A percentile compares a stretch with the other conserved stretches of the same genome.
Evolutionary conservation across 2,113 vertebrate species (phyloP).

Genomic region (Zosterops hypoxanthus): DNA sequence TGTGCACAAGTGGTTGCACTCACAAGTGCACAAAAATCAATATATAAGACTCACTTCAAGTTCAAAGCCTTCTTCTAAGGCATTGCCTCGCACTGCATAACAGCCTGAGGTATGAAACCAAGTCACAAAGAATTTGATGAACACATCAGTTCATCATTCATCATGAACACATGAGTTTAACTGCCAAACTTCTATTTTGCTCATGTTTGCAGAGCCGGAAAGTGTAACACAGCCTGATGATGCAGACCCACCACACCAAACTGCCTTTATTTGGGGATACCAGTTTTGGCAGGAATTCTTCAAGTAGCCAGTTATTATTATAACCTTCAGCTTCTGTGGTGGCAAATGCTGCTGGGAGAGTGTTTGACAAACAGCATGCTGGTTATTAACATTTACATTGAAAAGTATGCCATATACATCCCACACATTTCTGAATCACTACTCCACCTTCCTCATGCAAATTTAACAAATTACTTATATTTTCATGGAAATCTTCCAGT

Average conservation of each 20-base stretch:
- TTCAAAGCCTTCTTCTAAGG: neutral
- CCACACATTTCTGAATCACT: neutral
- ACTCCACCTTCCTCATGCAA: neutral
- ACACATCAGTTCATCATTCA: neutral
- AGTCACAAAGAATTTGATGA: neutral
- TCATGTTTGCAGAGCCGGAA: neutral
- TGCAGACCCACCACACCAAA: neutral
- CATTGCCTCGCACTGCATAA: neutral
- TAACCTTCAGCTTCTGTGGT: neutral
- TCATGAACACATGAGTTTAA: neutral
- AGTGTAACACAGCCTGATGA: neutral
- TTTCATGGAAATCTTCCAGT: neutral
- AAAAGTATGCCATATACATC: neutral
- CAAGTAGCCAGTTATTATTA: neutral
- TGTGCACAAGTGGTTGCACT: neutral
- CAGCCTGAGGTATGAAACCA: neutral
- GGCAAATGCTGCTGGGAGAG: neutral
- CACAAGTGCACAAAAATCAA: neutral
- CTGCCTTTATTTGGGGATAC: neutral
- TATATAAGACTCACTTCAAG: neutral
- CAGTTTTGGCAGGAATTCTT: neutral
- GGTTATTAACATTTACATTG: neutral
- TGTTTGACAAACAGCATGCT: neutral
- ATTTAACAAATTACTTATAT: neutral
- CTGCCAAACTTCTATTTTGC: neutral